Evolutionary conservation across 1,140 invertebrate species (phyloP), one percentile per base, ranked within the genome.

Genomic region (Ptiloglossa arizonensis): DNA sequence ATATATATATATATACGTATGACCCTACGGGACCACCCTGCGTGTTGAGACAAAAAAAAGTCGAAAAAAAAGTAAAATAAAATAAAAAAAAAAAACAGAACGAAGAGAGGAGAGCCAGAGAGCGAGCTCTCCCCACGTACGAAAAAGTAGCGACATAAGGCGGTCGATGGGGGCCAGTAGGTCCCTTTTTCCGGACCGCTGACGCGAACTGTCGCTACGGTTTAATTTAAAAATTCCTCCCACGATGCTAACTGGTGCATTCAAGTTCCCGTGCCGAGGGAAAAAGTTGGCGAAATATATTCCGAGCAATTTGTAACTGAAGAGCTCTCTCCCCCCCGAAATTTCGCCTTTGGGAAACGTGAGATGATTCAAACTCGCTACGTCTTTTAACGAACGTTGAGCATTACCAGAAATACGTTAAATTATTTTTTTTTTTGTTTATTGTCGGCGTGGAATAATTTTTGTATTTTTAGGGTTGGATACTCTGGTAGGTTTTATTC

Each of bases 81-180:
- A 11, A 22, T 5, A 19, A 35, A 19, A 22, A 27, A 35, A 13
- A 5, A 17, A n/a, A 60, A 5, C n/a, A n/a, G 13, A 6, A 8
- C 1, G 19, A 38, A 9, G 15, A 27, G 38, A 27, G 38, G 0
- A 13, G 13, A 32, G 54, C 3, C 17, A 17, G 19, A 41, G 24
- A 46, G 6, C 15, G 29, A 9, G n/a, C n/a, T n/a, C 13, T 73
- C 73, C 69, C 76, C 76, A 79, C 69, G 60, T 59, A n/a, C 24
- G 54, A 64, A 38, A 64, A 38, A 60, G 44, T 32, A 57, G 22
- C 22, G 71, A 54, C 77, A 79, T 79, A 79, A 79, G 77, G 77
- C 38, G 54, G 15, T 46, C 70, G 11, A 13, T 2, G 38, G n/a
- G 38, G 48, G n/a, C 5, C 38, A 9, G 46, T 29, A 22, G 46